Conservation (phyloP, 1,140 invertebrate genomes). For the Holcopasites calliopsidis region DNA sequence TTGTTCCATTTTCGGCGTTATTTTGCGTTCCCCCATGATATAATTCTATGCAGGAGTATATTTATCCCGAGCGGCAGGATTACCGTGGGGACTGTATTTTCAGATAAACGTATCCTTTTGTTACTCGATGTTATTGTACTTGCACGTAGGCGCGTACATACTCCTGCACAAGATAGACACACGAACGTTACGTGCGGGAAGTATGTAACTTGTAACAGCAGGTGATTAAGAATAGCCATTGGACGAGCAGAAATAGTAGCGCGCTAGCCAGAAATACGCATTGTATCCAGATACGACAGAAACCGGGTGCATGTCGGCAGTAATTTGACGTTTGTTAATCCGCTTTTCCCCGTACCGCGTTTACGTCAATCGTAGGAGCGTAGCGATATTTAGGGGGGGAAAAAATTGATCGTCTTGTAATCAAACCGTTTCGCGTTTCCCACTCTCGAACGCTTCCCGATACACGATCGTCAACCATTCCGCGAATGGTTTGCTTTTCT, state of each 20-base stretch:
- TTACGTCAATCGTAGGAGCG: constrained; percentile 16
- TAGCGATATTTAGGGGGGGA: not conserved
- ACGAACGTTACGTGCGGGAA: too few relatives aligned
- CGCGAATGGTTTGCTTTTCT: not conserved
- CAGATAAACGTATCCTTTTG: too few relatives aligned
- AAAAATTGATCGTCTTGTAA: not conserved
- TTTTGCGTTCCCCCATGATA: too few relatives aligned
- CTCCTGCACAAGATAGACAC: too few relatives aligned
- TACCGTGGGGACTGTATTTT: too few relatives aligned
- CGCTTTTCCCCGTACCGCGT: not conserved
- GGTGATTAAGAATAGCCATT: constrained; percentile 50
- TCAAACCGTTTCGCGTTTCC: too few relatives aligned
- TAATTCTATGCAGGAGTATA: too few relatives aligned
- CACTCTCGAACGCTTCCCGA: not conserved
- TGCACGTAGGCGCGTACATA: too few relatives aligned
- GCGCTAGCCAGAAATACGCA: constrained; percentile 52
- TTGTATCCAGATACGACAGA: constrained; percentile 54
- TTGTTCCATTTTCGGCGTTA: too few relatives aligned
- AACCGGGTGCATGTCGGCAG: constrained; percentile 38
- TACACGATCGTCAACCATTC: not conserved
- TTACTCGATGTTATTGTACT: too few relatives aligned
- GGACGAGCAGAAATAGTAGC: constrained; percentile 53
- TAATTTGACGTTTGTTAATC: constrained; percentile 33
- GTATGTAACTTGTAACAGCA: constrained; percentile 44
- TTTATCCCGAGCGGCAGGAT: too few relatives aligned